These are phyloP conservation scores for Pyrocephalus nanus DNA, from an alignment of 2,797 vertebrate species.

Conservation along the genomic window DNA sequence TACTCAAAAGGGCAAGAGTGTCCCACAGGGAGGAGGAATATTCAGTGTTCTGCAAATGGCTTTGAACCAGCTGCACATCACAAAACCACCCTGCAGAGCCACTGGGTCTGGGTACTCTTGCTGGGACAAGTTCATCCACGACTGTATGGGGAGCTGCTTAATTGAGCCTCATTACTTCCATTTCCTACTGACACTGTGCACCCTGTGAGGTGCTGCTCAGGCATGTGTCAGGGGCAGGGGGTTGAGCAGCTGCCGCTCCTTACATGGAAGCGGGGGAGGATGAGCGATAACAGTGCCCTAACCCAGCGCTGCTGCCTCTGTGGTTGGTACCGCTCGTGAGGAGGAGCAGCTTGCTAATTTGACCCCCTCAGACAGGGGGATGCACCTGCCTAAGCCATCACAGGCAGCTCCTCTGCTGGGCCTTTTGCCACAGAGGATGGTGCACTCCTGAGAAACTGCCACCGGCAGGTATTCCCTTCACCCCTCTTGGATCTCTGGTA, in stretches of 20 bases:
- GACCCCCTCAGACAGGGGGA: not conserved
- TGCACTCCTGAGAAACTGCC: not conserved
- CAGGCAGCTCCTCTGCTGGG: not conserved
- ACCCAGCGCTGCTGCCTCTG: not conserved
- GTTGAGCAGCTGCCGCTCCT: constrained; percentile 11
- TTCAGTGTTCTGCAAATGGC: not conserved
- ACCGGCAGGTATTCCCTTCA: not conserved
- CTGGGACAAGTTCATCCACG: constrained; percentile 55
- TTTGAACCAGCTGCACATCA: constrained; percentile 64
- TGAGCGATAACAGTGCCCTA: not conserved
- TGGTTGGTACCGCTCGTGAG: not conserved
- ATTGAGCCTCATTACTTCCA: constrained; percentile 56
- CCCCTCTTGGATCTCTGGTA: not conserved
- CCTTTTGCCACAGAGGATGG: not conserved
- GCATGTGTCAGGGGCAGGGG: constrained; percentile 20
- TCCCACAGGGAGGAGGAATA: constrained; percentile 61
- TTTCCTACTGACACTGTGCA: constrained; percentile 30
- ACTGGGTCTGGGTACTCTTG: constrained; percentile 38
- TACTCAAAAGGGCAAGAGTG: constrained; percentile 49
- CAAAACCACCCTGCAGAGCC: constrained; percentile 49
- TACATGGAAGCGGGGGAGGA: not conserved
- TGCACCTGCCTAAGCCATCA: fast-evolving
- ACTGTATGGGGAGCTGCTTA: constrained; percentile 44
- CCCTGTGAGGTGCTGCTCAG: constrained; percentile 9
- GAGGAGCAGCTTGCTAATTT: not conserved